Evolutionary conservation across 2,797 vertebrate species (phyloP).

Genomic region (Trachurus trachurus): DNA sequence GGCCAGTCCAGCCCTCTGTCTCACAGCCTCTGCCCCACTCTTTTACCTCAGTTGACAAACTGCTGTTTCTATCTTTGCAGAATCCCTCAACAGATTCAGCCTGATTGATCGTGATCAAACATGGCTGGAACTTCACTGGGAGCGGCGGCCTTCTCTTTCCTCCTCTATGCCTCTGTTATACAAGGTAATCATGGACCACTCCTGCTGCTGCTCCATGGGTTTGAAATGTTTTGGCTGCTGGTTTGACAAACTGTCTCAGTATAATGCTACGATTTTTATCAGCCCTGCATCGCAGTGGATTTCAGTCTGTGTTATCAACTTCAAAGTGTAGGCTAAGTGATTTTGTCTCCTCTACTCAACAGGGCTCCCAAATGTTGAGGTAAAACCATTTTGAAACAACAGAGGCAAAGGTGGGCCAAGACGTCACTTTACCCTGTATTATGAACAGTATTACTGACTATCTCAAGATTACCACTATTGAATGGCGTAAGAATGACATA

Average conservation of each 20-base stretch:
- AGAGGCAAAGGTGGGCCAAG: constrained; percentile 70
- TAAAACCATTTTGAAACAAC: not conserved
- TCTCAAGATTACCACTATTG: constrained; percentile 26
- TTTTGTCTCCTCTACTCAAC: constrained; percentile 57
- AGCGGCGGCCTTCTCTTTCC: constrained; percentile 44
- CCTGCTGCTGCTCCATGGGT: constrained; percentile 16
- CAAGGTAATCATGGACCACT: constrained; percentile 77
- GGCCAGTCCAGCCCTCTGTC: too few species aligned
- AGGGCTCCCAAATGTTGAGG: constrained; percentile 42
- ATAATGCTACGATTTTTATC: constrained; percentile 57
- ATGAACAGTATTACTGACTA: rapidly evolving
- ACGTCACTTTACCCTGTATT: constrained; percentile 65
- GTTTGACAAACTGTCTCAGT: constrained; percentile 41
- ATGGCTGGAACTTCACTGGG: constrained; percentile 66
- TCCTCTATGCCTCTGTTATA: constrained; percentile 64
- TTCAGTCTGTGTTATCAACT: constrained; percentile 46
- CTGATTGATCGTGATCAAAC: constrained; percentile 64
- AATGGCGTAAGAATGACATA: constrained; percentile 66
- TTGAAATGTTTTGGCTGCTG: constrained; percentile 46
- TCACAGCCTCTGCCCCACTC: constrained; percentile 35
- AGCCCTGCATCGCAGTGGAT: too few species aligned
- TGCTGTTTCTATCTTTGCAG: constrained; percentile 30
- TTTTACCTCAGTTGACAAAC: constrained; percentile 52
- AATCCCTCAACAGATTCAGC: constrained; percentile 34
- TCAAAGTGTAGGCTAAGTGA: constrained; percentile 54